Evolutionary conservation across 2,113 vertebrate species (phyloP), one percentile per base, ranked within the genome.

Genomic region (Salvelinus fontinalis): DNA sequence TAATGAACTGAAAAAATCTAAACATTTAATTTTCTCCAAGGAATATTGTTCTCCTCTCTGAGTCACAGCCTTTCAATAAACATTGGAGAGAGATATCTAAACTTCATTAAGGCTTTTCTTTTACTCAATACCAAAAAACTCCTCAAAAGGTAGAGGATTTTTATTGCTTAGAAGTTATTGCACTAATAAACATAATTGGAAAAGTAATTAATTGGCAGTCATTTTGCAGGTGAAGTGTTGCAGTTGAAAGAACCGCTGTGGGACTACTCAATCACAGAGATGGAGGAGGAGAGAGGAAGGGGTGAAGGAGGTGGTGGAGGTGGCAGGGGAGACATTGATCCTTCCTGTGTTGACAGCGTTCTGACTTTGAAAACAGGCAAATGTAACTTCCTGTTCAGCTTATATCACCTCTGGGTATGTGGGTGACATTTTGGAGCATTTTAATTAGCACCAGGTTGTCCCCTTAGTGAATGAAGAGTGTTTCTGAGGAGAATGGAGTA

Each of bases 1-100:
- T 79, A 79, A 79, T 77, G 76, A 77, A 77, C 76, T 73, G 62
- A 71, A 77, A 70, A 77, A 77, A 77, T 77, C 70, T 13, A 79
- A 72, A 79, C 71, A 31, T 78, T 78, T 69, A 67, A 78, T 78
- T 78, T 78, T 78, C 77, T 78, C 77, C n/a, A 11, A 54, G 59
- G 77, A 79, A 73, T 54, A 60, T 67, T 22, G 26, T 68, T 13
- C 29, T 64, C 69, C 24, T 39, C 27, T 67, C 65, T 62, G 44
- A 70, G 69, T 72, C 13, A 39, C 13, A n/a, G 22, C 71, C 54
- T 34, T 49, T 74, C 70, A 24, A 69, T 79, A 74, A 5, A 74
- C 71, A 71, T 69, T 74, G 44, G 29, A 74, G 31, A 74, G 31
- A 68, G 49, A 34, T 51, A 79, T 75, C 57, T 74, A 31, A 65